Conservation (phyloP, 2,888 invertebrate species). For the Elegia similella region DNA sequence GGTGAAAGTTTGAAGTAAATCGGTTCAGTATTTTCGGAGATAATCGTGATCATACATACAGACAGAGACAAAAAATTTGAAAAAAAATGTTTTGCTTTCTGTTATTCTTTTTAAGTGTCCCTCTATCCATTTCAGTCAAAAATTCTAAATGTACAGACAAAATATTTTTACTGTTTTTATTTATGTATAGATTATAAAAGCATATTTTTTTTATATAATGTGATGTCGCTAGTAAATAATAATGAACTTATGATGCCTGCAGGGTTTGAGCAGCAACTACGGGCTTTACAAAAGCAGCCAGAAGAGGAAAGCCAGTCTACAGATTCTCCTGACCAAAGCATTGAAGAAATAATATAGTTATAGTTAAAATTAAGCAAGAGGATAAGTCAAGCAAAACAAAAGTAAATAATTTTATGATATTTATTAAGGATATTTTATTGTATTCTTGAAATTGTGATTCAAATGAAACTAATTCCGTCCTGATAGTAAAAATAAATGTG, state of each 20-base stretch:
- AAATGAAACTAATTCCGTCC: conserved; percentile 5
- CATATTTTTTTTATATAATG: too few species aligned
- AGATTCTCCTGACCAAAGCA: conserved; percentile 69
- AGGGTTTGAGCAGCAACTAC: conserved; percentile 61
- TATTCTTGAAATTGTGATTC: neutral
- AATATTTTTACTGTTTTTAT: too few species aligned
- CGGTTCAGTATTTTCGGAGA: too few species aligned
- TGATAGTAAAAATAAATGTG: neutral
- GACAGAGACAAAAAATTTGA: too few species aligned
- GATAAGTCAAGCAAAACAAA: neutral
- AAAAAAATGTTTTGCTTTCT: too few species aligned
- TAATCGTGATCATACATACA: too few species aligned
- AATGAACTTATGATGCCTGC: conserved; percentile 20
- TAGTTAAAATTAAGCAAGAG: neutral
- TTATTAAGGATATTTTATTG: neutral
- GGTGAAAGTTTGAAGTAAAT: too few species aligned
- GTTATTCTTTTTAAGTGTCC: too few species aligned
- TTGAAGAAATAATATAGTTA: conserved; percentile 66
- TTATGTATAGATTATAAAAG: too few species aligned
- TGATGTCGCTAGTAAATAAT: neutral
- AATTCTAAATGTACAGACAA: too few species aligned
- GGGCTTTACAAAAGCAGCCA: conserved; percentile 48
- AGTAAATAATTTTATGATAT: too few species aligned
- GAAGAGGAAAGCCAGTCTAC: conserved; percentile 50
- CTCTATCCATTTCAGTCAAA: too few species aligned